phyloP scores from a whole-genome alignment of 2,113 vertebrate genomes.

The Hyperoodon ampullatus region DNA sequence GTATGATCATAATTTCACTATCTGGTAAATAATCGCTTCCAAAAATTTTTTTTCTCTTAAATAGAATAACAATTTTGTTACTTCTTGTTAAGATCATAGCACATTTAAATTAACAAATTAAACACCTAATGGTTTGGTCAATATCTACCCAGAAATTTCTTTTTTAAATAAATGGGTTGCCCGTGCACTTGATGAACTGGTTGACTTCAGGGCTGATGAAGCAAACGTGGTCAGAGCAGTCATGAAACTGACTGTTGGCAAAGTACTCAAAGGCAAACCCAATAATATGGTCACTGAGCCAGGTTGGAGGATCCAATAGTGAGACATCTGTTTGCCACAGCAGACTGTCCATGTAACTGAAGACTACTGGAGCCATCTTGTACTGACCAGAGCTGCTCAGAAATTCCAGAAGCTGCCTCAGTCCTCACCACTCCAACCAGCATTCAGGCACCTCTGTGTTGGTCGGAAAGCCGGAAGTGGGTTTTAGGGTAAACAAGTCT shows the following conservation, averaged over 20 bases:
- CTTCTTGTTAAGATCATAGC: conserved; percentile 8
- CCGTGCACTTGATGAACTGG: conserved; percentile 96
- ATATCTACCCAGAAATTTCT: background rate
- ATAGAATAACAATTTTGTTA: background rate
- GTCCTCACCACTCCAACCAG: conserved; percentile 64
- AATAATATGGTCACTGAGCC: conserved; percentile 97
- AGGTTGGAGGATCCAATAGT: conserved; percentile 93
- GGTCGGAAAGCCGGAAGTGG: conserved; percentile 56
- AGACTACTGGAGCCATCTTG: conserved; percentile 93
- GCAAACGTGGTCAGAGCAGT: conserved; percentile 84
- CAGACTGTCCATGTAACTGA: conserved; percentile 97
- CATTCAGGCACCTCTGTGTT: background rate
- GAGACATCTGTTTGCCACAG: conserved; percentile 92
- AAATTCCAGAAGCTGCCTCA: conserved; percentile 69
- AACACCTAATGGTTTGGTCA: background rate
- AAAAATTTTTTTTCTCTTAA: background rate
- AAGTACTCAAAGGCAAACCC: conserved; percentile 98
- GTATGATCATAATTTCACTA: background rate
- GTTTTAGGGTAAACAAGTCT: background rate
- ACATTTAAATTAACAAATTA: background rate
- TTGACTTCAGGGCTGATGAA: conserved; percentile 97
- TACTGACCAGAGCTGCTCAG: background rate
- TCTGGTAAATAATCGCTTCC: background rate
- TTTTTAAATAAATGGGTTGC: conserved; percentile 79
- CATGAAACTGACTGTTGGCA: conserved; percentile 87